These are phyloP conservation scores for Didymodactylos carnosus DNA, from an alignment of 2,888 invertebrate genomes.

Conservation along the genomic window DNA sequence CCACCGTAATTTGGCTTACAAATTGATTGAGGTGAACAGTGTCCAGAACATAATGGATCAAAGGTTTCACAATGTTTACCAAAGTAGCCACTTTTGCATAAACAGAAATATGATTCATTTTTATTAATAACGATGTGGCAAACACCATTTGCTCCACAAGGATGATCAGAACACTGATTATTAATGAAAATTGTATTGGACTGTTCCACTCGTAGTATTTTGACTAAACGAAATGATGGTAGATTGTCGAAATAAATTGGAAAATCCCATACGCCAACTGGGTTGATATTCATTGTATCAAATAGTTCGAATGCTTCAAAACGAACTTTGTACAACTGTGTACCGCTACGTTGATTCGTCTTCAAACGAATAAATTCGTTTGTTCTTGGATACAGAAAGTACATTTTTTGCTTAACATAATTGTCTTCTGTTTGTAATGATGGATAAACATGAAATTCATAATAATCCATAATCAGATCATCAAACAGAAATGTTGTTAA, in stretches of 20 bases:
- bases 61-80: neutral
- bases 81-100: neutral
- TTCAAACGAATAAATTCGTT: neutral
- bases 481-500: neutral
- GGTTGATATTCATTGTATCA: too few species aligned
- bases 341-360: neutral
- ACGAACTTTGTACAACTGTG: too few species aligned
- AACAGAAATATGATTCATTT: neutral
- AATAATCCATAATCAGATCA: neutral
- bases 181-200: neutral
- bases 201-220: neutral
- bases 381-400: neutral
- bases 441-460: neutral
- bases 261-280: too few species aligned
- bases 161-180: neutral
- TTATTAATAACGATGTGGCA: neutral
- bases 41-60: neutral
- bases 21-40: neutral
- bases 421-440: neutral
- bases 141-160: neutral
- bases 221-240: neutral
- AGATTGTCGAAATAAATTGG: neutral
- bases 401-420: neutral
- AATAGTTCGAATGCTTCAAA: too few species aligned
- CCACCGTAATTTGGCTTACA: neutral